Percentiles rank a stretch among this genome's conserved stretches.
Conservation (phyloP, 2,888 invertebrate genomes). For the Cryptocephalus primarius region DNA sequence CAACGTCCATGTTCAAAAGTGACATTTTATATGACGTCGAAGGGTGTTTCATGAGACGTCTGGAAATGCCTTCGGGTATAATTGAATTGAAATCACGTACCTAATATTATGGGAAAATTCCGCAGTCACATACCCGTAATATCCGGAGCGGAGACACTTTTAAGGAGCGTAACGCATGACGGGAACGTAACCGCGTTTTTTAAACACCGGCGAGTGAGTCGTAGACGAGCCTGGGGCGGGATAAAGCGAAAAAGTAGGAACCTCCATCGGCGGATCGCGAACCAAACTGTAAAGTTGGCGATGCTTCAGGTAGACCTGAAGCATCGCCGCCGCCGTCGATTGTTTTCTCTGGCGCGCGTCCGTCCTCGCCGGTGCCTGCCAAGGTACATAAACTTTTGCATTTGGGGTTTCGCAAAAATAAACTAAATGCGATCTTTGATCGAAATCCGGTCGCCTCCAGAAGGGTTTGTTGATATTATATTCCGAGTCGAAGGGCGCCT, state of each 20-base stretch:
- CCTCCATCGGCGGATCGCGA: conserved; percentile 16
- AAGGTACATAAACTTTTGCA: conserved; percentile 27
- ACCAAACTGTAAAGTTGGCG: conserved; percentile 25
- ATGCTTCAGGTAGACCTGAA: conserved; percentile 18
- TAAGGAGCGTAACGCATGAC: no score
- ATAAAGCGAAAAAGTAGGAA: background rate
- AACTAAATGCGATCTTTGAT: conserved; percentile 25
- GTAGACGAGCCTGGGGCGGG: no score
- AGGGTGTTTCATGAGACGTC: no score
- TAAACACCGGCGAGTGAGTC: no score
- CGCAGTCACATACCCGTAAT: no score
- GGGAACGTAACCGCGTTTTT: no score
- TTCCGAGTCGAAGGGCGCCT: conserved; percentile 16
- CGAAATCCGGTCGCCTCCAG: conserved; percentile 15
- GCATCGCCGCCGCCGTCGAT: conserved; percentile 14
- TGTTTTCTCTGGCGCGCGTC: conserved; percentile 31
- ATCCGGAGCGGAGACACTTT: no score
- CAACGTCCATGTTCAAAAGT: no score
- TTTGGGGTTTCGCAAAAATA: conserved; percentile 30
- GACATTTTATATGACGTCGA: no score
- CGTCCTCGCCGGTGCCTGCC: conserved; percentile 22
- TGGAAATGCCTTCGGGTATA: no score
- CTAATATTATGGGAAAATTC: no score
- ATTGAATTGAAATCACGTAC: no score
- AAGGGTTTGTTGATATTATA: conserved; percentile 27